Evolutionary conservation across 2,797 vertebrate genomes (phyloP), one percentile per base, ranked within the genome.

Genomic region (Hippocampus kuda): DNA sequence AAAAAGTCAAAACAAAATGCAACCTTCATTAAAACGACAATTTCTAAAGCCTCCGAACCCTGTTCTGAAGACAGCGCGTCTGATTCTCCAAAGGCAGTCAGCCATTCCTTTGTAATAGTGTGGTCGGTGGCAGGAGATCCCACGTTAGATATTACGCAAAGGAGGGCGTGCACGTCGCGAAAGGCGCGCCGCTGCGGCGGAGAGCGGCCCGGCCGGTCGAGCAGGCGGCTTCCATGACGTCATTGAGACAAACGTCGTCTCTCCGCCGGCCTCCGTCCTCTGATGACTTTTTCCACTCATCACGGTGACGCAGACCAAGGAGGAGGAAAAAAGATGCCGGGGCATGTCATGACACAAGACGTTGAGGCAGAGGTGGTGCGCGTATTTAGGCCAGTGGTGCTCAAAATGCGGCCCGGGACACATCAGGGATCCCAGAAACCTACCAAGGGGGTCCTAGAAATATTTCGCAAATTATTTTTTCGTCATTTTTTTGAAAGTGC

Each of bases 201-300:
- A 42, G 67, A 87, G 88, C 78, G 67, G 84, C 79, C 77, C 46
- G 79, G 83, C 91, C 80, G 72, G 90, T 89, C 69, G 41, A 80
- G 72, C 86, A 77, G 77, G 83, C 59, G 68, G 67, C 2, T 56
- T 22, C 30, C 2, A 70, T 83, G 84, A 87, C 83, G 85, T 88
- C 85, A 87, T 75, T 69, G 74, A 81, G 1, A 10, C 41, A 44
- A 42, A 26, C 24, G 13, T 27, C 73, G 81, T 79, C 77, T 75
- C 66, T 63, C 78, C 73, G 75, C 74, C 81, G 78, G 69, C n/a
- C 68, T 72, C 73, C 81, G 80, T 74, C 79, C 68, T 75, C 77
- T 77, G 78, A 85, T 80, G 74, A 80, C 70, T 82, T 90, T 65
- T 88, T 88, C 87, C 89, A 85, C 81, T 77, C 76, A 76, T 81